phyloP scores from a whole-genome alignment of 2,888 invertebrate species.

The Lottia gigantea region DNA sequence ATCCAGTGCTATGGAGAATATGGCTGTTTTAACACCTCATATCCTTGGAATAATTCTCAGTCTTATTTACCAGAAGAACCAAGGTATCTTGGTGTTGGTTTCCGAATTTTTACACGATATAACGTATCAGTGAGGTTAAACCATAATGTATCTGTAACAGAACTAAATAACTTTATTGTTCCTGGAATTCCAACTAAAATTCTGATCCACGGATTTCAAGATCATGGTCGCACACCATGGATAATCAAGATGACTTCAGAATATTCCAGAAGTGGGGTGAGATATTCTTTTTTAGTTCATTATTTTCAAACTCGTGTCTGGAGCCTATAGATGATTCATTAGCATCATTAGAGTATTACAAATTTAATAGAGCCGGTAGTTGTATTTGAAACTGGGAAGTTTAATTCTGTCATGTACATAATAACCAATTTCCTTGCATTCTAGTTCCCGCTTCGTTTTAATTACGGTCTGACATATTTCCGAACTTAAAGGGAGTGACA shows the following conservation, averaged over 20 bases:
- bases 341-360: too few species aligned
- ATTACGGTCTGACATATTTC: too few species aligned
- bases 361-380: too few species aligned
- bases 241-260: conserved; percentile 17
- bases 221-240: conserved; percentile 21
- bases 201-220: conserved; percentile 26
- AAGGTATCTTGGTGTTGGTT: background rate
- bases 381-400: too few species aligned
- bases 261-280: conserved; percentile 8
- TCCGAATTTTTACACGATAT: background rate
- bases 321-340: too few species aligned
- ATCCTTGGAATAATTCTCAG: background rate
- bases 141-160: background rate
- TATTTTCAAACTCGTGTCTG: too few species aligned
- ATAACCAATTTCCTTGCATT: too few species aligned
- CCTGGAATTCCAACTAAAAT: conserved; percentile 18
- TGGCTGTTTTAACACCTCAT: background rate
- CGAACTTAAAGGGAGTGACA: too few species aligned
- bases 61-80: background rate
- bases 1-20: background rate
- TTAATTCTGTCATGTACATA: too few species aligned
- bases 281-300: too few species aligned
- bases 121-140: background rate
- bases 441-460: too few species aligned
- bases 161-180: conserved; percentile 1